These are phyloP conservation scores for Aricia artaxerxes DNA, from an alignment of 2,888 invertebrate genomes.

Conservation along the genomic window DNA sequence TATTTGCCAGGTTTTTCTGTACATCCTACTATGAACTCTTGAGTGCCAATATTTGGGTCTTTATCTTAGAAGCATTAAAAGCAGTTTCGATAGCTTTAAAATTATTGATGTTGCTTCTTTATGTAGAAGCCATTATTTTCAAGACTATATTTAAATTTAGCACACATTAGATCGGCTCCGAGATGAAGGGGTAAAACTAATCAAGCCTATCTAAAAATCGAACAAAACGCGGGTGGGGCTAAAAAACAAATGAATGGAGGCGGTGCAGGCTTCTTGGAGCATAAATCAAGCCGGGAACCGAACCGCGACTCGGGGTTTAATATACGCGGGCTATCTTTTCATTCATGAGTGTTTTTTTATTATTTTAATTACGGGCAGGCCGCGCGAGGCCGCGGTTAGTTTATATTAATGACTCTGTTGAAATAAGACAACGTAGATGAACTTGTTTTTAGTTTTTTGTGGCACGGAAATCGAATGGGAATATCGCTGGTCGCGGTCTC, in stretches of 20 bases:
- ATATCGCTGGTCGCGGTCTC: background rate
- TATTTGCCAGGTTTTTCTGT: too few species aligned
- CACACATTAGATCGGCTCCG: constrained; percentile 11
- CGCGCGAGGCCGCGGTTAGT: constrained; percentile 59
- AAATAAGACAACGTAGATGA: constrained; percentile 31
- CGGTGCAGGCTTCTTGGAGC: constrained; percentile 61
- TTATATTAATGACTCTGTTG: constrained; percentile 36
- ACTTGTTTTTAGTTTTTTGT: constrained; percentile 22
- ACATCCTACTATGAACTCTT: too few species aligned
- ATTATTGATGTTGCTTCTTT: background rate
- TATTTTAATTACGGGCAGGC: constrained; percentile 71
- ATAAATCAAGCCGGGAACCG: constrained; percentile 73
- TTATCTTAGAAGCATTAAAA: too few species aligned
- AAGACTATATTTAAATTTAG: constrained; percentile 2
- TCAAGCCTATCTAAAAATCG: constrained; percentile 71
- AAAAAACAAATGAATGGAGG: constrained; percentile 78
- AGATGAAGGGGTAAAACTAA: constrained; percentile 59
- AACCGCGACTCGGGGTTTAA: constrained; percentile 70
- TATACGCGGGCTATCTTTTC: constrained; percentile 70
- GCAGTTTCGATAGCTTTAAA: too few species aligned
- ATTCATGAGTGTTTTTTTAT: constrained; percentile 70
- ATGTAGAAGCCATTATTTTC: background rate
- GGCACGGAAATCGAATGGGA: constrained; percentile 13
- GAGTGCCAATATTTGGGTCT: too few species aligned
- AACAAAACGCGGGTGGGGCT: constrained; percentile 55